phyloP scores from a whole-genome alignment of 1,140 invertebrate species.

The Cherax quadricarinatus region DNA sequence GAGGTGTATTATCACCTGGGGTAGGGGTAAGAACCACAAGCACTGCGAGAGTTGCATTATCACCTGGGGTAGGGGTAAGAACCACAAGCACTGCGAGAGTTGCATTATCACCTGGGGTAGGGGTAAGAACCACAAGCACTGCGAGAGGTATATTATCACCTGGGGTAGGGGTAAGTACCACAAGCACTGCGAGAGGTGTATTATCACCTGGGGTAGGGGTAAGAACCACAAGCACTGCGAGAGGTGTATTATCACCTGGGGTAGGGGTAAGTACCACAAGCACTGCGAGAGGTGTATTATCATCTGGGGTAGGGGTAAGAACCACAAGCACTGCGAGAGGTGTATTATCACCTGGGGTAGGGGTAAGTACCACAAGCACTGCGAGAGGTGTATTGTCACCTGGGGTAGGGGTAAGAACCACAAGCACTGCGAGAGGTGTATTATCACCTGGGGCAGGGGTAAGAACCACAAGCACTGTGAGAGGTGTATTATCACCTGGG shows the following conservation, averaged over 20 bases:
- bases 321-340: constrained; percentile 75
- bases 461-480: constrained; percentile 75
- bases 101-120: too few species aligned
- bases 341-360: too few species aligned
- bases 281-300: too few species aligned
- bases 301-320: background rate
- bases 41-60: too few species aligned
- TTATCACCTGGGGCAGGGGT: too few species aligned
- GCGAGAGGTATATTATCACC: too few species aligned
- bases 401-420: background rate
- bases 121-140: constrained; percentile 76
- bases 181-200: constrained; percentile 75
- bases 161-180: background rate
- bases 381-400: too few species aligned
- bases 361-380: constrained; percentile 76
- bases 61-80: background rate
- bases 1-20: too few species aligned
- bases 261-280: constrained; percentile 77
- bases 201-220: too few species aligned
- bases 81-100: constrained; percentile 75
- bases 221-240: constrained; percentile 75
- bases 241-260: too few species aligned
- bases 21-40: constrained; percentile 77
- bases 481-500: too few species aligned
- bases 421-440: constrained; percentile 75